Base-by-base conservation (phyloP, 1,140 invertebrate genomes). In the Tenebrio molitor region DNA sequence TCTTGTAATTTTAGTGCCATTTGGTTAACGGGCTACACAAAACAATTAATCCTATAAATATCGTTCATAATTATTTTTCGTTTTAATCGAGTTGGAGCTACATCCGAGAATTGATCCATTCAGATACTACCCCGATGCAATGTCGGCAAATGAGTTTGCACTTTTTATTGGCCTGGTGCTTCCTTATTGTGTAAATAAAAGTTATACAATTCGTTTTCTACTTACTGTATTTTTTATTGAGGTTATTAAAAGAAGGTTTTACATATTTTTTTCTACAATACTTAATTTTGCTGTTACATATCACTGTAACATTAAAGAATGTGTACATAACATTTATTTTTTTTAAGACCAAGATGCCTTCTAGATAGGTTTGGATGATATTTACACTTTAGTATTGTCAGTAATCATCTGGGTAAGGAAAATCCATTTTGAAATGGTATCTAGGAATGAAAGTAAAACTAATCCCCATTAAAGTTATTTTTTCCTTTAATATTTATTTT, bases 1-100 rank as follows among this genome's bases (percentile, higher is more conserved):
- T 69, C 72, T 69, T 72, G 70, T 76, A 74, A 77, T 72, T 74
- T 73, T 78, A 78, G 77, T 78, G 77, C 77, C 77, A 78, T 78
- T 78, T 72, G 77, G 76, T 78, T 75, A 75, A 75, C 72, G 75
- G 77, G 73, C 77, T 70, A 73, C 23, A 58, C 33, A 72, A 66
- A 50, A 23, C 15, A 12, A 71, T 53, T 58, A 67, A 41, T 50
- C 7, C 25, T 29, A 29, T 29, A 3, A 8, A 29, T 29, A 29
- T 29, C 25, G 8, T 29, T 29, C 25, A 4, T 29, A 29, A 29
- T 4, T 29, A 29, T 58, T 41, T 68, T n/a, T n/a, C n/a, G n/a
- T n/a, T n/a, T 58, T 62, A n/a, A 17, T 34, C 44, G 33, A 15
- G 19, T n/a, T 70, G 39, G 16, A 19, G 25, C 25, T 14, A 29